Percentiles rank a stretch among this genome's conserved stretches.
Conservation (phyloP, 2,888 invertebrate species). For the Stratiomys singularior region DNA sequence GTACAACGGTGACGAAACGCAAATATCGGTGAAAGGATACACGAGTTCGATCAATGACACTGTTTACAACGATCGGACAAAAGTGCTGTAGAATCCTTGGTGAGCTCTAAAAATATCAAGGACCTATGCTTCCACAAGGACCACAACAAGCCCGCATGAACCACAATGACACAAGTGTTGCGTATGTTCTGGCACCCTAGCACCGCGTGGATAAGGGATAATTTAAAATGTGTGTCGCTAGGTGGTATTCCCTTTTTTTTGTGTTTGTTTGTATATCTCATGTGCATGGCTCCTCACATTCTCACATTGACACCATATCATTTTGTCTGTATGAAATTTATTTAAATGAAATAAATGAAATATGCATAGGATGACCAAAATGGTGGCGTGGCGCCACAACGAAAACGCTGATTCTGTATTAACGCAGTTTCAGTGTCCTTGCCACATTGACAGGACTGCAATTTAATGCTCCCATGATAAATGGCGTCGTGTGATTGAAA, state of each 20-base stretch:
- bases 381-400: not conserved
- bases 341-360: conserved; percentile 34
- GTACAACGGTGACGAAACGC: too few relatives aligned
- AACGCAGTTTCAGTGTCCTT: conserved; percentile 14
- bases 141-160: too few relatives aligned
- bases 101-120: too few relatives aligned
- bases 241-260: too few relatives aligned
- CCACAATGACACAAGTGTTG: too few relatives aligned
- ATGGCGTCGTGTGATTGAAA: conserved; percentile 14
- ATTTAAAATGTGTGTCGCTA: not conserved
- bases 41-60: too few relatives aligned
- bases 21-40: too few relatives aligned
- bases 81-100: too few relatives aligned
- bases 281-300: conserved; percentile 12
- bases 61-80: too few relatives aligned
- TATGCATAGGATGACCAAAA: not conserved
- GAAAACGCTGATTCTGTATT: conserved; percentile 26
- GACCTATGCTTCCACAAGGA: too few relatives aligned
- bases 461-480: conserved; percentile 35
- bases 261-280: not conserved
- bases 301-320: conserved; percentile 26
- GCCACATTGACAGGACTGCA: conserved; percentile 40
- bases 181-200: too few relatives aligned
- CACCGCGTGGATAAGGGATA: not conserved
- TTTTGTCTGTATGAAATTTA: conserved; percentile 16